Evolutionary conservation across 2,113 vertebrate genomes (phyloP).

Genomic region (Lethenteron reissneri): DNA sequence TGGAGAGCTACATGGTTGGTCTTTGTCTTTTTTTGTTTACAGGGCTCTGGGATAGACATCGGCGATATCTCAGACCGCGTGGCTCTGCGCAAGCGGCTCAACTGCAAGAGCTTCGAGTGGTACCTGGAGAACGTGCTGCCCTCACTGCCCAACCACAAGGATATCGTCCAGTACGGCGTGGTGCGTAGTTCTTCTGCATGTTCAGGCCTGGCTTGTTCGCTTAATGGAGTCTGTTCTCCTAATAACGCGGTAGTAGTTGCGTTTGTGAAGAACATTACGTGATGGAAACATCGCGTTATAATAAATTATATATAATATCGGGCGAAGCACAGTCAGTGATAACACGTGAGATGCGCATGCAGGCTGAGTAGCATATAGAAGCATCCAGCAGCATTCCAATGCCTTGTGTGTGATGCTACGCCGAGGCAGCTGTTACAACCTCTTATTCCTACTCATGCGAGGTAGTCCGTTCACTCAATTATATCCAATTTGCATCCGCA

Average conservation of each 20-base stretch:
- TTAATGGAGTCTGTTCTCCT: too few relatives aligned
- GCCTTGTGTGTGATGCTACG: too few relatives aligned
- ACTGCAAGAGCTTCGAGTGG: constrained; percentile 90
- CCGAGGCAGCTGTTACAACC: too few relatives aligned
- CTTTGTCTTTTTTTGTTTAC: constrained; percentile 12
- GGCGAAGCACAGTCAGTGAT: too few relatives aligned
- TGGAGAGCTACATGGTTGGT: too few relatives aligned
- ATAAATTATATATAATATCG: too few relatives aligned
- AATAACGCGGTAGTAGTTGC: background rate
- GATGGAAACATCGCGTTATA: background rate
- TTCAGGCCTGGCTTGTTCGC: background rate
- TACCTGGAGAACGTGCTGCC: constrained; percentile 93
- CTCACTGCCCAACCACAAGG: constrained; percentile 85
- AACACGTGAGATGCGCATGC: too few relatives aligned
- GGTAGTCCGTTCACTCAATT: too few relatives aligned
- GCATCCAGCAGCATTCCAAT: too few relatives aligned
- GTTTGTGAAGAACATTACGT: background rate
- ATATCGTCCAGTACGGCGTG: constrained; percentile 74
- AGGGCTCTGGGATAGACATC: constrained; percentile 91
- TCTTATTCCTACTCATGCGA: too few relatives aligned
- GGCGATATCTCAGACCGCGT: constrained; percentile 69
- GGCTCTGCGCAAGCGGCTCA: constrained; percentile 48
- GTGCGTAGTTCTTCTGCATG: constrained; percentile 24
- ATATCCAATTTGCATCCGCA: too few relatives aligned
- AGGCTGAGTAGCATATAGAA: too few relatives aligned